These are phyloP conservation scores for Haplochromis vanheusdeni DNA, from an alignment of 2,113 vertebrate genomes.

Conservation along the genomic window DNA sequence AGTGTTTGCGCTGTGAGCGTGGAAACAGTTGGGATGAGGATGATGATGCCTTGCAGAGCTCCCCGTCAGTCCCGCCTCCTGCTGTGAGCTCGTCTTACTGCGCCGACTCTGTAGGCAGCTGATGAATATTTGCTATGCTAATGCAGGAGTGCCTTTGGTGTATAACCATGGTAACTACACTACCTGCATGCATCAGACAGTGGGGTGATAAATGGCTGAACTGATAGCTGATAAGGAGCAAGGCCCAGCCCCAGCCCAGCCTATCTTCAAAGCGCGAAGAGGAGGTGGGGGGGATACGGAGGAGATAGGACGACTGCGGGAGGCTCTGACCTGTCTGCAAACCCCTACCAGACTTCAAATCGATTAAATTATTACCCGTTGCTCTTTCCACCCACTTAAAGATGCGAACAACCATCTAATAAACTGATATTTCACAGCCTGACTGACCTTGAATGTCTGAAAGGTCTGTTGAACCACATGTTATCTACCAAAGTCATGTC, in stretches of 20 bases:
- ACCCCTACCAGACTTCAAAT: conserved; percentile 12
- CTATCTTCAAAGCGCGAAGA: conserved; percentile 43
- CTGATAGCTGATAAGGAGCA: conserved; percentile 40
- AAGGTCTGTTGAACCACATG: not conserved
- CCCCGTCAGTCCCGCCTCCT: conserved; percentile 10
- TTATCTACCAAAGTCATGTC: not conserved
- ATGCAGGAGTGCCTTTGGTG: conserved; percentile 35
- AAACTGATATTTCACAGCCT: not conserved
- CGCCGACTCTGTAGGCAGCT: conserved; percentile 24
- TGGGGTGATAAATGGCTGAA: conserved; percentile 1
- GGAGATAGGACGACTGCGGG: conserved; percentile 11
- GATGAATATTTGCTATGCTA: conserved; percentile 60
- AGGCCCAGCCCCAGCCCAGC: not conserved
- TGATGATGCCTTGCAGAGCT: conserved; percentile 7
- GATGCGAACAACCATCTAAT: not conserved
- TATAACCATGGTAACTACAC: conserved; percentile 50
- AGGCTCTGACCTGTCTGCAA: conserved; percentile 34
- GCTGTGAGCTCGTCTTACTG: conserved; percentile 30
- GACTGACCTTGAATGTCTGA: conserved; percentile 18
- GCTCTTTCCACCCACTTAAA: not conserved
- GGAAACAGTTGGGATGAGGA: conserved; percentile 20
- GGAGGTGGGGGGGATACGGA: not conserved
- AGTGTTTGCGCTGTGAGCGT: conserved; percentile 27
- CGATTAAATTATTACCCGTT: not conserved
- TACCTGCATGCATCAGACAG: conserved; percentile 33